Evolutionary conservation across 2,113 vertebrate genomes (phyloP).

Genomic region (Ictalurus punctatus): DNA sequence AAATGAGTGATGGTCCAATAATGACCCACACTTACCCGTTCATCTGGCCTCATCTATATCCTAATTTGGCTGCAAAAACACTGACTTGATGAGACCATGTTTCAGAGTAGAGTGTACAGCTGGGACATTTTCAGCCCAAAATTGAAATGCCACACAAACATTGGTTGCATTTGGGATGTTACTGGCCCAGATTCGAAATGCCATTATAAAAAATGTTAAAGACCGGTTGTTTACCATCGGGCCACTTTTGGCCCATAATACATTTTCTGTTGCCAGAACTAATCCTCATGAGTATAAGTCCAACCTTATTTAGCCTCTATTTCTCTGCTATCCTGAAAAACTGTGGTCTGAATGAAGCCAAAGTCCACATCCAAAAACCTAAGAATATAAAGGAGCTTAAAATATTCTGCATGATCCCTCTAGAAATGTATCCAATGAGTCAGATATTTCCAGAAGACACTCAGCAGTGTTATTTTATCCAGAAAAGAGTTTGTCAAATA

Average conservation of each 20-base stretch:
- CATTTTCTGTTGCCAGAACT: not conserved
- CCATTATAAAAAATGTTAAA: slow-evolving; percentile 3
- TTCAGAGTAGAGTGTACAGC: slow-evolving; percentile 29
- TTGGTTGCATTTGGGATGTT: slow-evolving; percentile 21
- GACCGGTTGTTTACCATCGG: slow-evolving; percentile 20
- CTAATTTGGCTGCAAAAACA: not conserved
- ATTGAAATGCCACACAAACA: slow-evolving; percentile 33
- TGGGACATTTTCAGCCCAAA: slow-evolving; percentile 32
- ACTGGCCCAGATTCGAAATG: slow-evolving; percentile 26
- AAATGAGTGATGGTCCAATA: slow-evolving; percentile 20
- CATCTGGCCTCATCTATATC: not conserved
- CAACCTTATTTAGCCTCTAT: not conserved
- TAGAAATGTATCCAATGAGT: not conserved
- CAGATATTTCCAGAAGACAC: not conserved
- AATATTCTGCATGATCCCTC: not conserved
- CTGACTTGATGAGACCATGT: not conserved
- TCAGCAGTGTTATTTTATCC: slow-evolving; percentile 6
- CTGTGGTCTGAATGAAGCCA: not conserved
- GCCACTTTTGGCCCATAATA: slow-evolving; percentile 19
- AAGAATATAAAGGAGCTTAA: slow-evolving; percentile 6
- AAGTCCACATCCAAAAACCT: not conserved
- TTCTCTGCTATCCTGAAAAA: not conserved
- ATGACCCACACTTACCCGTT: slow-evolving; percentile 3
- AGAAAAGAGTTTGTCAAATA: not conserved
- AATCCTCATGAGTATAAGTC: not conserved